A percentile compares a stretch with the other conserved stretches of the same genome.
Conservation (phyloP, 2,797 vertebrate genomes). For the Avahi laniger region DNA sequence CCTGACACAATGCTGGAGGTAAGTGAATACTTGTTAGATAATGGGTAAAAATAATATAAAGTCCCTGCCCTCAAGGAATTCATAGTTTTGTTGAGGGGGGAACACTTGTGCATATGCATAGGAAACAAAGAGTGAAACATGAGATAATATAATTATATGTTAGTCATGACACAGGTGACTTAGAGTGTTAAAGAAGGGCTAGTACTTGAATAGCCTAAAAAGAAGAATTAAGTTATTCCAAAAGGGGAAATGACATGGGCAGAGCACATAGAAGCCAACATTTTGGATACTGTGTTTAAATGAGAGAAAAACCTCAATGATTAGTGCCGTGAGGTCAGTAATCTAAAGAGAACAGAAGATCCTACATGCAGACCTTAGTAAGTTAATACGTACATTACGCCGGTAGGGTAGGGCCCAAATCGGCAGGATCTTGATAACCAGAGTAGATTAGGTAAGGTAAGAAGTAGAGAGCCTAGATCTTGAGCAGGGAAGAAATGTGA, state of each 20-base stretch:
- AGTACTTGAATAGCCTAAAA: not conserved
- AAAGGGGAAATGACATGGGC: not conserved
- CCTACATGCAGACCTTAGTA: not conserved
- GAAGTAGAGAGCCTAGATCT: not conserved
- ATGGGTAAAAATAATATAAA: not conserved
- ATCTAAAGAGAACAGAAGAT: not conserved
- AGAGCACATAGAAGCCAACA: not conserved
- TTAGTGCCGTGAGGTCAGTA: not conserved
- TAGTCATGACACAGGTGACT: not conserved
- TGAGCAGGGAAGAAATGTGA: not conserved
- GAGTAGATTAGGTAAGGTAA: not conserved
- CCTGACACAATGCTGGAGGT: not conserved
- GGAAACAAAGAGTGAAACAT: conserved; percentile 3
- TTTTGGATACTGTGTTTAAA: conserved; percentile 34
- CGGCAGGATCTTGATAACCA: not conserved
- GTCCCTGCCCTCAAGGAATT: not conserved
- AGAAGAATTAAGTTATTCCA: not conserved
- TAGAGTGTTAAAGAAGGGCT: not conserved
- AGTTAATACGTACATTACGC: not conserved
- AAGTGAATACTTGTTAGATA: not conserved
- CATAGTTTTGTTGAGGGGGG: not conserved
- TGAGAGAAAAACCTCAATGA: not conserved
- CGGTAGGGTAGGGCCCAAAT: not conserved
- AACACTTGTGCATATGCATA: not conserved
- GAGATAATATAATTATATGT: not conserved